A percentile compares a stretch with the other conserved stretches of the same genome.
phyloP scores from a whole-genome alignment of 2,797 vertebrate species.

The Podargus strigoides region DNA sequence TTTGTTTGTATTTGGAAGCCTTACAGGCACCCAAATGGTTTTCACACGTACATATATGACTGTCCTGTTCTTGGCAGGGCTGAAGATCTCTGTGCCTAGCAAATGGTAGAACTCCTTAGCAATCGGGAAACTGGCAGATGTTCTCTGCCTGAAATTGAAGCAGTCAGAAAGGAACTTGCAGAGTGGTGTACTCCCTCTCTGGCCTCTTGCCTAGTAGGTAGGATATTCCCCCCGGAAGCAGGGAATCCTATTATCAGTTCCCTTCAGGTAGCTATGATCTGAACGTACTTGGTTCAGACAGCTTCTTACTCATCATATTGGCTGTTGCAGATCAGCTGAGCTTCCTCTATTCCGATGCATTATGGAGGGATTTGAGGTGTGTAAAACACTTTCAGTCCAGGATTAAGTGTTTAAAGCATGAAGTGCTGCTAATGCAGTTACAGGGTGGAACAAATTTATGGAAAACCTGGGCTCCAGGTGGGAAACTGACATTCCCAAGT shows the following conservation, averaged over 20 bases:
- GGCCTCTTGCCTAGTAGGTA: neutral
- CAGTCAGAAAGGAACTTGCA: neutral
- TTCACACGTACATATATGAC: neutral
- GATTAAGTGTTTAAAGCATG: neutral
- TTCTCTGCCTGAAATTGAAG: neutral
- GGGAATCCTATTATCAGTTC: neutral
- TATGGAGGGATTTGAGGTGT: neutral
- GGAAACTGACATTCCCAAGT: neutral
- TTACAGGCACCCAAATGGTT: neutral
- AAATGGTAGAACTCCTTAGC: neutral
- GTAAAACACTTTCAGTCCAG: neutral
- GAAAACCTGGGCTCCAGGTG: neutral
- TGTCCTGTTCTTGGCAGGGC: neutral
- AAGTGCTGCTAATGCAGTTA: neutral
- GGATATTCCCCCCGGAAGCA: neutral
- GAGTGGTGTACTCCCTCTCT: neutral
- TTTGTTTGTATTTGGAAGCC: neutral
- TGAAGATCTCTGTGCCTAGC: neutral
- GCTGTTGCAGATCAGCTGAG: neutral
- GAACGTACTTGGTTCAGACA: neutral
- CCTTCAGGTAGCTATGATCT: neutral
- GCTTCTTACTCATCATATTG: neutral
- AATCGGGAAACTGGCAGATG: neutral
- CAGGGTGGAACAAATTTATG: neutral
- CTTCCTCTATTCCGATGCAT: neutral